Conservation (phyloP, 1,140 invertebrate genomes). For the Acarapis woodi region DNA sequence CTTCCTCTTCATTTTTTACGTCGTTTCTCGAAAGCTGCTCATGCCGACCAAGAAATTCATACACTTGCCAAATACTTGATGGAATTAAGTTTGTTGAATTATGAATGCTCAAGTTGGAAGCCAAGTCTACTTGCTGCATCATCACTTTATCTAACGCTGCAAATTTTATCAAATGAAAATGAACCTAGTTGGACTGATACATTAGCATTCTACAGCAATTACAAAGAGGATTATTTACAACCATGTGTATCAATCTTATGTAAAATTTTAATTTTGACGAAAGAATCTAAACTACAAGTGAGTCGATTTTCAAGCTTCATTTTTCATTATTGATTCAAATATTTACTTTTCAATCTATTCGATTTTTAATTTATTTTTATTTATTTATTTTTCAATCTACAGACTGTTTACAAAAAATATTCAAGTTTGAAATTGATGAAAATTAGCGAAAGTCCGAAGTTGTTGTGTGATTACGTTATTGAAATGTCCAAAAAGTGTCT, state of each 20-base stretch:
- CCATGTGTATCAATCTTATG: conserved; percentile 19
- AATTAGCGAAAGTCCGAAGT: conserved; percentile 20
- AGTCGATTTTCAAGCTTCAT: too few species aligned
- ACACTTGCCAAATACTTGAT: conserved; percentile 72
- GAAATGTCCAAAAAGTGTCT: conserved; percentile 16
- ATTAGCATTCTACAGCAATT: conserved; percentile 21
- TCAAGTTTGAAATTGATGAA: conserved; percentile 20
- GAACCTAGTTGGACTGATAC: conserved; percentile 20
- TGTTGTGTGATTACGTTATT: conserved; percentile 16
- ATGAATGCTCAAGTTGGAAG: conserved; percentile 40
- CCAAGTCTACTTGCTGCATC: conserved; percentile 52
- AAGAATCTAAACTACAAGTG: conserved; percentile 18
- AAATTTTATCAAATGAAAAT: conserved; percentile 13
- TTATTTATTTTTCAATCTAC: conserved; percentile 17
- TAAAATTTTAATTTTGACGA: conserved; percentile 18
- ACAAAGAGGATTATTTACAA: conserved; percentile 18
- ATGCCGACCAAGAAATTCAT: conserved; percentile 37
- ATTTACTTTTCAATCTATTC: too few species aligned
- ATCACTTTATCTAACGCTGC: conserved; percentile 34
- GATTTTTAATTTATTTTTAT: conserved; percentile 6
- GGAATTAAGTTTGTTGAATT: conserved; percentile 53
- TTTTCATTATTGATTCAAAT: too few species aligned
- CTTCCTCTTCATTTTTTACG: conserved; percentile 61
- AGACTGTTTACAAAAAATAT: conserved; percentile 23
- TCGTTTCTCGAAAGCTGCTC: conserved; percentile 40